Evolutionary conservation across 2,888 invertebrate species (phyloP), one percentile per base, ranked within the genome.

Genomic region (Lysandra bellargus): DNA sequence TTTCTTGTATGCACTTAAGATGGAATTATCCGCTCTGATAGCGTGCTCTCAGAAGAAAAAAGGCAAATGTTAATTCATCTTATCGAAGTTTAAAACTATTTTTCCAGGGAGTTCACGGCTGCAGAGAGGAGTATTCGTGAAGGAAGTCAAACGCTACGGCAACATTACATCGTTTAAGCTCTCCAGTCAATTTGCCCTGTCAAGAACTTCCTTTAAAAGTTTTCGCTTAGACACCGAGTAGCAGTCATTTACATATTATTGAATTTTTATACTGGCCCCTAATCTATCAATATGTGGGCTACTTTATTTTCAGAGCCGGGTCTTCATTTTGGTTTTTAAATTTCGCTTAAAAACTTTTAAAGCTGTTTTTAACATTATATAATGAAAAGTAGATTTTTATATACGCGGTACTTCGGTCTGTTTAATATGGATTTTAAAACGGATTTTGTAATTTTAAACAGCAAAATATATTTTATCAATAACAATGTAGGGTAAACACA

Each of bases 211-310:
- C 88, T 89, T 89, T 85, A 89, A 93, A 93, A 91, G 88, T 92
- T 92, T 86, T 81, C 87, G 88, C 86, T 88, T 88, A 89, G 89
- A 88, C 88, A 89, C 88, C 87, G 87, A 87, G 88, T 87, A 87
- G 82, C 85, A 82, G 85, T 85, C 89, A 94, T 94, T 94, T 94
- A 92, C 94, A 94, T 94, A 90, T 92, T 94, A 94, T 94, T 94
- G 94, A 92, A 91, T 94, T 93, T 93, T 93, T 93, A 90, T 89
- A 88, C 91, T 89, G 89, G 90, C 90, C 88, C 90, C 91, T 90
- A 89, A 90, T 87, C 87, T 85, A 87, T 87, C 86, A 85, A 84
- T 81, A 84, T 81, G 81, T 83, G 80, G 84, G 80, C 80, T 80
- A 82, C 81, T 83, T 81, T 80, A 79, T 80, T 82, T 82, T 82